Base-by-base conservation (phyloP, 2,113 vertebrate genomes). In the Mustelus asterias region DNA sequence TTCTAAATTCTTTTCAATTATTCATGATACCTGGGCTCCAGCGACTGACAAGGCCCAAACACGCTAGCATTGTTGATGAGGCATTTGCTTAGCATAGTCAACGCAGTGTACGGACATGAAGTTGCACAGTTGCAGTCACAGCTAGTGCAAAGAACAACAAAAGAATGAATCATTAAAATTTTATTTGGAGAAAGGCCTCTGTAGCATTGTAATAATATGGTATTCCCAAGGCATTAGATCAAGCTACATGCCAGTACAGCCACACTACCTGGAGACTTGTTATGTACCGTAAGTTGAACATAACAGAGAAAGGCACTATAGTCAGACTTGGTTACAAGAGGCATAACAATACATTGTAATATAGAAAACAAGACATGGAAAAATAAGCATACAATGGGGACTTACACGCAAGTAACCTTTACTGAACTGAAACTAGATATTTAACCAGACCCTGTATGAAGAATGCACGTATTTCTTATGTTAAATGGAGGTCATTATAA, bases 161-260 rank as follows among this genome's bases (percentile, higher is more conserved):
- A 33, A 41, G 48, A 94, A 65, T 18, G 6, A 37, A 67, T 94
- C 90, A 94, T 67, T 67, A 94, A 63, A 94, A 41, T 94, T 37
- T 94, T 11, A 67, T 94, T 94, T 26, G 41, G 88, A 94, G 37
- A 41, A 94, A 94, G 18, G 63, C 33, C n/a, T 94, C 37, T 94
- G 63, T 41, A 94, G 18, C 33, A 94, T 37, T 67, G 58, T 67
- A 94, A 94, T 94, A 41, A 67, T 48, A 22, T 24, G 9, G 20
- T 16, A 24, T 37, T 94, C 63, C 63, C 63, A 67, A 6, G 22
- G 1, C 88, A 16, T 48, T 41, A 48, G 33, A 37, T 86, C 24
- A 41, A 86, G 83, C 41, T 48, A 16, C 3, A 33, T n/a, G 26
- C 8, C 72, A 78, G 76, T 67, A 67, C 65, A 29, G 76, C 76